phyloP scores from a whole-genome alignment of 2,113 vertebrate genomes.

The Ginglymostoma cirratum region DNA sequence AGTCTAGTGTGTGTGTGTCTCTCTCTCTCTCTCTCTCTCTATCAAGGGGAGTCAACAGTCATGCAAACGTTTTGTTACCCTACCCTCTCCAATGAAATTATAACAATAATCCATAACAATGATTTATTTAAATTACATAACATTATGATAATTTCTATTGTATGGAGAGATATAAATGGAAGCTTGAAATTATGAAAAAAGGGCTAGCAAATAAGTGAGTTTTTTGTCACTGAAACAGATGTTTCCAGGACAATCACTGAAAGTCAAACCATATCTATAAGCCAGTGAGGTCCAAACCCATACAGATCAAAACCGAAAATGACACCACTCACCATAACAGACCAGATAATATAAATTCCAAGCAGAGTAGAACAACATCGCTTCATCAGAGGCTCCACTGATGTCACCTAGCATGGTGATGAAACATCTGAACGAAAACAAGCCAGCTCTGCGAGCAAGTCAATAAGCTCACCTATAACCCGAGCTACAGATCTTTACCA shows the following conservation, averaged over 20 bases:
- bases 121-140: background rate
- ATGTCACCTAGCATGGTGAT: too few relatives aligned
- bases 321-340: too few relatives aligned
- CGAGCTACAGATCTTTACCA: too few relatives aligned
- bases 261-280: background rate
- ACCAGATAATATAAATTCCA: too few relatives aligned
- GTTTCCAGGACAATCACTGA: background rate
- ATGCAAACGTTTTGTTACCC: background rate
- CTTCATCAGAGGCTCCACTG: too few relatives aligned
- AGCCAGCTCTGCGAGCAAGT: too few relatives aligned
- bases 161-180: background rate
- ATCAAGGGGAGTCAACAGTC: background rate
- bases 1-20: too few relatives aligned
- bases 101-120: background rate
- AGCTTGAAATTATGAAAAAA: background rate
- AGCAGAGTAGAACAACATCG: too few relatives aligned
- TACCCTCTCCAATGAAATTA: background rate
- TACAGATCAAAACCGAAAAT: too few relatives aligned
- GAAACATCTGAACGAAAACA: too few relatives aligned
- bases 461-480: too few relatives aligned
- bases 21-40: background rate
- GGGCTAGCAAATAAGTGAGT: background rate
- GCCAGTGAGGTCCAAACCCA: background rate
- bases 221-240: background rate
- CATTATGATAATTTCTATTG: background rate